A percentile compares a stretch with the other conserved stretches of the same genome.
Conservation (phyloP, 2,888 invertebrate genomes). For the Ramazzottius varieornatus region DNA sequence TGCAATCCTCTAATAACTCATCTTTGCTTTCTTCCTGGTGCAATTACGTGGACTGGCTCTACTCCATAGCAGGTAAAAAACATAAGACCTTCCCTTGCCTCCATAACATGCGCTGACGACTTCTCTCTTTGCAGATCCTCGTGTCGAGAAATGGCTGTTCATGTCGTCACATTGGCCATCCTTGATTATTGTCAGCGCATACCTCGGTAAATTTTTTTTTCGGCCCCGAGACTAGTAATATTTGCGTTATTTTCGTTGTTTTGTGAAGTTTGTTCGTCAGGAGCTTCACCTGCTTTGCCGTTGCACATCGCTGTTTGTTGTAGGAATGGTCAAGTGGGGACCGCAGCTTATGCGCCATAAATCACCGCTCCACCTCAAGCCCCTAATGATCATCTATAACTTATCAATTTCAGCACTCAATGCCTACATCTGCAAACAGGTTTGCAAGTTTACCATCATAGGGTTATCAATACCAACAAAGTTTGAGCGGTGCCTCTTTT, state of each 20-base stretch:
- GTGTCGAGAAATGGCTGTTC: not conserved
- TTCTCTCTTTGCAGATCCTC: no score
- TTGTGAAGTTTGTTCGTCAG: not conserved
- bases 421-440: slow-evolving; percentile 52
- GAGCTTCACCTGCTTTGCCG: no score
- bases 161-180: not conserved
- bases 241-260: not conserved
- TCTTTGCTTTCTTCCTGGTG: no score
- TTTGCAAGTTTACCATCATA: slow-evolving; percentile 19
- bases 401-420: slow-evolving; percentile 53
- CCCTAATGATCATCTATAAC: slow-evolving; percentile 55
- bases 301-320: not conserved
- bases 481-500: not conserved
- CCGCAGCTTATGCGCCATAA: slow-evolving; percentile 53
- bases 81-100: not conserved
- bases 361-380: slow-evolving; percentile 43
- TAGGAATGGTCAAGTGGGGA: slow-evolving; percentile 38
- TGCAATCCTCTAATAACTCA: no score
- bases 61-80: not conserved
- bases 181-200: not conserved
- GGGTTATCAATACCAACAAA: not conserved
- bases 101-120: no score
- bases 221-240: not conserved
- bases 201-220: not conserved
- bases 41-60: not conserved